Conservation (phyloP, 2,888 invertebrate genomes). For the Serripes groenlandicus region DNA sequence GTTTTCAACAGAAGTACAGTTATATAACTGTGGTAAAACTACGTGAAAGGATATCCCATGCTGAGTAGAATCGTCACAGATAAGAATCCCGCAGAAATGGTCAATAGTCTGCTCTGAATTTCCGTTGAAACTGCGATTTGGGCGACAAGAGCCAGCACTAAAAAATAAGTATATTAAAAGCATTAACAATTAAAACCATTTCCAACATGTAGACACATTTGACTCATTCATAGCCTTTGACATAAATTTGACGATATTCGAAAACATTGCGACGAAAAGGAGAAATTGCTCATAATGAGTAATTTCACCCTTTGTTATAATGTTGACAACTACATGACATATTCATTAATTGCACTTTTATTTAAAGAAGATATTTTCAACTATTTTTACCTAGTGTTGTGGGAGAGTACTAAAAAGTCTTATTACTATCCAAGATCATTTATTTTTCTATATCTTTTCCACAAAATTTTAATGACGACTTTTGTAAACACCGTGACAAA, state of each 20-base stretch:
- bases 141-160: slow-evolving; percentile 40
- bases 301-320: background rate
- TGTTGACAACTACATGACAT: too few relatives aligned
- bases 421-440: too few relatives aligned
- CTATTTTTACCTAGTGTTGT: too few relatives aligned
- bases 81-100: slow-evolving; percentile 20
- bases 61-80: slow-evolving; percentile 42
- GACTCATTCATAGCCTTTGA: background rate
- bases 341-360: too few relatives aligned
- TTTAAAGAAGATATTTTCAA: too few relatives aligned
- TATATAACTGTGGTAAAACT: too few relatives aligned
- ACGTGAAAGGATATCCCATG: slow-evolving; percentile 51
- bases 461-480: too few relatives aligned
- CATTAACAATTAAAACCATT: background rate
- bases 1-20: too few relatives aligned
- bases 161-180: background rate
- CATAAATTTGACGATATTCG: background rate
- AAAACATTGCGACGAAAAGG: background rate
- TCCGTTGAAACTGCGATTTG: slow-evolving; percentile 45
- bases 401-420: too few relatives aligned
- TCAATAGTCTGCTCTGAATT: slow-evolving; percentile 38
- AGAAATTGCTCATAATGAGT: background rate
- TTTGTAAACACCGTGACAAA: too few relatives aligned
- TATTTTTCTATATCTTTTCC: too few relatives aligned
- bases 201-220: background rate